Evolutionary conservation across 2,797 vertebrate genomes (phyloP).

Genomic region (Yasuhikotakia modesta): DNA sequence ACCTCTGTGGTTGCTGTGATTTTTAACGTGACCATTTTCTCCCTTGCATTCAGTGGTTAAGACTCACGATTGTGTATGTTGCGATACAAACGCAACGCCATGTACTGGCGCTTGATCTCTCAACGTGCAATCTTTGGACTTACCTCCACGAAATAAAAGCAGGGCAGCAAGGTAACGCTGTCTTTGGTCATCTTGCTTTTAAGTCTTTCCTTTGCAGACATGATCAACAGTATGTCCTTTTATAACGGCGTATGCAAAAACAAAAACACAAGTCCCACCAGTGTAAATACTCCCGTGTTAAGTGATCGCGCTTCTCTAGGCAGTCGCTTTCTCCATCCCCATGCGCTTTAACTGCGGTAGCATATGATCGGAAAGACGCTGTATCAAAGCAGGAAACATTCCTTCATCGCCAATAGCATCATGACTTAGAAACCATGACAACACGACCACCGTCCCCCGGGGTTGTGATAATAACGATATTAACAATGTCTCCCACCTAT

Average conservation of each 20-base stretch:
- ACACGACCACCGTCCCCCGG: slow-evolving; percentile 34
- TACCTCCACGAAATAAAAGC: slow-evolving; percentile 98
- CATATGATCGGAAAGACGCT: slow-evolving; percentile 16
- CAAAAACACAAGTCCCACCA: slow-evolving; percentile 13
- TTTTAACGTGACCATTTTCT: slow-evolving; percentile 20
- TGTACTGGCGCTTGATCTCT: too few species aligned
- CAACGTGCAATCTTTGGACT: neutral
- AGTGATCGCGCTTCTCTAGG: slow-evolving; percentile 34
- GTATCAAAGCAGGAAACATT: slow-evolving; percentile 24
- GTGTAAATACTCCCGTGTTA: neutral
- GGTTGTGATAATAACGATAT: slow-evolving; percentile 54
- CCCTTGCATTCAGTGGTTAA: neutral
- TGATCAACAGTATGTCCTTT: slow-evolving; percentile 67
- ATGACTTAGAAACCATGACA: slow-evolving; percentile 42
- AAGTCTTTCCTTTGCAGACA: slow-evolving; percentile 89
- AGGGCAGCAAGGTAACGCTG: slow-evolving; percentile 93
- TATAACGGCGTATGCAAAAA: slow-evolving; percentile 2
- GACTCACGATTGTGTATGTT: neutral
- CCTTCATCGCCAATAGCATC: slow-evolving; percentile 7
- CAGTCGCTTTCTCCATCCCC: slow-evolving; percentile 56
- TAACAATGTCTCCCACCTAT: slow-evolving; percentile 24
- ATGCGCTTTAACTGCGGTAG: slow-evolving; percentile 44
- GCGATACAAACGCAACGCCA: neutral
- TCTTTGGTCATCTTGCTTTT: slow-evolving; percentile 92
- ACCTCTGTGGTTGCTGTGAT: neutral